Percentiles rank a stretch among this genome's conserved stretches.
phyloP scores from a whole-genome alignment of 30 jellyfish, hydroid and myxozoan genomes.

The Turritopsis rubra region DNA sequence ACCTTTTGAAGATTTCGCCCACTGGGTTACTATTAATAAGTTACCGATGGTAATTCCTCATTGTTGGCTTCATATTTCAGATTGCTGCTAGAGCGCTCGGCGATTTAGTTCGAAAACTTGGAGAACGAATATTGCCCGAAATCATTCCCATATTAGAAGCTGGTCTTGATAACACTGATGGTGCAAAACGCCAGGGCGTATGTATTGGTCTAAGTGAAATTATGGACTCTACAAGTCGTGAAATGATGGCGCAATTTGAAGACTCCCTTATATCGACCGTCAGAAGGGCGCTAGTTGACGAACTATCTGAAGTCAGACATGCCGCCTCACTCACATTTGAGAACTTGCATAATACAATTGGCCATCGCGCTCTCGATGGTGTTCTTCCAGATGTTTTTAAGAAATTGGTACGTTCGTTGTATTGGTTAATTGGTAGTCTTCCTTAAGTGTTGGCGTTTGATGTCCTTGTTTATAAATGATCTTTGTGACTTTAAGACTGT shows the following conservation, averaged over 20 bases:
- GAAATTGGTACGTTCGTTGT: conserved; percentile 56
- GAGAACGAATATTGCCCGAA: conserved; percentile 93
- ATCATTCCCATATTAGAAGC: conserved; percentile 85
- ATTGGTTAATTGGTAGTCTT: too few species aligned
- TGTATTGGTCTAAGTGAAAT: conserved; percentile 96
- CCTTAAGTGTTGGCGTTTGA: too few species aligned
- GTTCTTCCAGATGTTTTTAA: conserved; percentile 69
- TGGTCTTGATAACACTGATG: conserved; percentile 78
- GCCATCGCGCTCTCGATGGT: conserved; percentile 88
- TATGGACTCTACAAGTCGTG: conserved; percentile 89
- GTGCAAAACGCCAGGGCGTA: conserved; percentile 93
- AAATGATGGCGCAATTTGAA: conserved; percentile 93
- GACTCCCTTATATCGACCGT: conserved; percentile 77
- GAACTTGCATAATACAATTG: conserved; percentile 71
- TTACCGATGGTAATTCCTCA: too few species aligned
- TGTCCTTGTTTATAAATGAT: too few species aligned
- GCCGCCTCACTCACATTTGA: conserved; percentile 93
- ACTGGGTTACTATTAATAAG: too few species aligned
- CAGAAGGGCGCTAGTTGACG: conserved; percentile 78
- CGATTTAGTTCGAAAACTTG: conserved; percentile 95
- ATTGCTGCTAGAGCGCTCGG: conserved; percentile 97
- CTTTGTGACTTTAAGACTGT: background rate
- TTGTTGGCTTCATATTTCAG: conserved; percentile 22
- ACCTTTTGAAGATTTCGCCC: too few species aligned
- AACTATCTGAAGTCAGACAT: conserved; percentile 73